phyloP scores from a whole-genome alignment of 1,140 invertebrate genomes.

The Eciton burchellii region DNA sequence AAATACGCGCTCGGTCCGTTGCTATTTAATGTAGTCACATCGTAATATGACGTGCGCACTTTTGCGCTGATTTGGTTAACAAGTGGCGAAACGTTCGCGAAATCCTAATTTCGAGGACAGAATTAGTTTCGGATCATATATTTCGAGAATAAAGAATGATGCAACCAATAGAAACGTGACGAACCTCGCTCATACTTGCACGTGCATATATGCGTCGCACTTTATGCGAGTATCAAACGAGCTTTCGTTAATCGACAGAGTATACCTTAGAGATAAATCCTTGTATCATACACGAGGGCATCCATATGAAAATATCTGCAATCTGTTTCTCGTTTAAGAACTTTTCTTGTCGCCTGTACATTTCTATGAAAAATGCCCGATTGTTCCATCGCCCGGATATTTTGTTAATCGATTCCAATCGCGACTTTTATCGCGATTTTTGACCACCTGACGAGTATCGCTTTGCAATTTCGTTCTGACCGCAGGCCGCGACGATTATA shows the following conservation, averaged over 20 bases:
- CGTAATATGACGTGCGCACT: conserved; percentile 73
- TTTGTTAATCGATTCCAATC: conserved; percentile 7
- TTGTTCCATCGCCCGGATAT: not conserved
- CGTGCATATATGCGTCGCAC: not conserved
- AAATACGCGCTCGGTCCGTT: conserved; percentile 78
- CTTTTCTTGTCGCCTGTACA: conserved; percentile 9
- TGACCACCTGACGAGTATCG: conserved; percentile 26
- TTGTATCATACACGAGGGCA: no score
- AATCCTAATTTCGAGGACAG: no score
- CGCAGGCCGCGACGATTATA: conserved; percentile 64
- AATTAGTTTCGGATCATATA: conserved; percentile 22
- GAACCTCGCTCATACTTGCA: not conserved
- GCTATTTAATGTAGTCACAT: conserved; percentile 82
- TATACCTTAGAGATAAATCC: not conserved
- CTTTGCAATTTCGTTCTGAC: conserved; percentile 54
- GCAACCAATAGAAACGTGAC: not conserved
- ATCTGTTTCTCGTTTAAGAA: not conserved
- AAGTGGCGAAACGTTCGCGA: conserved; percentile 2
- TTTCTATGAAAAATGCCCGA: not conserved
- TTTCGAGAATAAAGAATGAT: not conserved
- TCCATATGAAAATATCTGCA: not conserved
- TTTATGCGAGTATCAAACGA: not conserved
- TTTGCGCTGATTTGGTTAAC: conserved; percentile 36
- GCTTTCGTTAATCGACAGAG: not conserved
- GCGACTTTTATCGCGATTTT: conserved; percentile 31